These are phyloP conservation scores for Notothenia coriiceps DNA, from an alignment of 2,113 vertebrate genomes.

Conservation along the genomic window DNA sequence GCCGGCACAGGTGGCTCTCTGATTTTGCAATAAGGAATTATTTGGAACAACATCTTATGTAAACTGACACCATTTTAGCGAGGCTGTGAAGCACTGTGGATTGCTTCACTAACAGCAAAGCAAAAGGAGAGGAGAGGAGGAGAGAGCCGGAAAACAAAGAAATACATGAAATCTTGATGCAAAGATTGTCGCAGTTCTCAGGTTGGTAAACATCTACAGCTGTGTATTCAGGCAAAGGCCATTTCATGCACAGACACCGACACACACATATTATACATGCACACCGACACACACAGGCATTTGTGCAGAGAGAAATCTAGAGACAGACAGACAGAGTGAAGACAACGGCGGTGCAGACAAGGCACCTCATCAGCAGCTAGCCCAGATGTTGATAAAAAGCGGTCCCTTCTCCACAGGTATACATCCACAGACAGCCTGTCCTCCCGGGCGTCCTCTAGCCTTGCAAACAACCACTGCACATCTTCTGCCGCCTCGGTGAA, in stretches of 20 bases:
- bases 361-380: constrained; percentile 76
- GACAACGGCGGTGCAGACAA: constrained; percentile 54
- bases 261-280: constrained; percentile 52
- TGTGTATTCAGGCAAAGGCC: constrained; percentile 45
- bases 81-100: constrained; percentile 42
- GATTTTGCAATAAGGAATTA: constrained; percentile 14
- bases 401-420: constrained; percentile 68
- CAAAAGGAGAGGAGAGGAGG: constrained; percentile 4
- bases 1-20: constrained; percentile 34
- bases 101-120: constrained; percentile 47
- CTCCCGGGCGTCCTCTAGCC: constrained; percentile 80
- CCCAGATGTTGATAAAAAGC: constrained; percentile 65
- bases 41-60: constrained; percentile 52
- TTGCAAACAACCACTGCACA: constrained; percentile 65
- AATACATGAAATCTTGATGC: constrained; percentile 39
- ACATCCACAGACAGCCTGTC: constrained; percentile 75
- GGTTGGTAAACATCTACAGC: constrained; percentile 22
- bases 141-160: constrained; percentile 48
- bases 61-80: constrained; percentile 74
- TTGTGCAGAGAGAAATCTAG: constrained; percentile 31
- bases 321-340: constrained; percentile 40
- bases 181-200: constrained; percentile 29
- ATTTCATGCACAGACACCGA: constrained; percentile 52
- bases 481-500: constrained; percentile 61
- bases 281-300: constrained; percentile 41